phyloP scores from a whole-genome alignment of 2,888 invertebrate genomes.

The Zhengitettix transpicula region DNA sequence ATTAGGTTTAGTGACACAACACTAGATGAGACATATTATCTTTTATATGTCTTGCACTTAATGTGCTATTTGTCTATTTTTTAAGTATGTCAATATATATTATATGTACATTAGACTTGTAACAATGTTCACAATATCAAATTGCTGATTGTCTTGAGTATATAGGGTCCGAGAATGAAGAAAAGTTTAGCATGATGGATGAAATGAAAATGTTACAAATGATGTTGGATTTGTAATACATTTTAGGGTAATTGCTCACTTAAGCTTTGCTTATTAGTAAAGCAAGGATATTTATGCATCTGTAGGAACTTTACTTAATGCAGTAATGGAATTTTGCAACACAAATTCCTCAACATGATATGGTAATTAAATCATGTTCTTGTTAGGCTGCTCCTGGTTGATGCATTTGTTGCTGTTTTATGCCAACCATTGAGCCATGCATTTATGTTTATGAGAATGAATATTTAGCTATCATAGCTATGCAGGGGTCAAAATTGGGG shows the following conservation, averaged over 20 bases:
- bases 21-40: too few species aligned
- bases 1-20: too few species aligned
- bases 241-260: background rate
- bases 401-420: background rate
- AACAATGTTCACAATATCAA: background rate
- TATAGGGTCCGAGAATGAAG: background rate
- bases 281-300: background rate
- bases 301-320: background rate
- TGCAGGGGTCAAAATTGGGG: background rate
- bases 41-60: too few species aligned
- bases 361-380: background rate
- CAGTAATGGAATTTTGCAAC: background rate
- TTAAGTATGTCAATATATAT: too few species aligned
- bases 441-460: background rate
- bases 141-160: background rate
- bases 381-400: background rate
- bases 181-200: background rate
- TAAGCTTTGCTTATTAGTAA: background rate
- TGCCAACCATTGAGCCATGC: background rate
- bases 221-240: background rate
- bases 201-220: background rate
- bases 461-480: background rate
- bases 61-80: too few species aligned
- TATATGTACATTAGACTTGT: background rate
- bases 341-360: too few species aligned